Evolutionary conservation across 2,113 vertebrate genomes (phyloP), one percentile per base, ranked within the genome.

Genomic region (Myrmecophaga tridactyla): DNA sequence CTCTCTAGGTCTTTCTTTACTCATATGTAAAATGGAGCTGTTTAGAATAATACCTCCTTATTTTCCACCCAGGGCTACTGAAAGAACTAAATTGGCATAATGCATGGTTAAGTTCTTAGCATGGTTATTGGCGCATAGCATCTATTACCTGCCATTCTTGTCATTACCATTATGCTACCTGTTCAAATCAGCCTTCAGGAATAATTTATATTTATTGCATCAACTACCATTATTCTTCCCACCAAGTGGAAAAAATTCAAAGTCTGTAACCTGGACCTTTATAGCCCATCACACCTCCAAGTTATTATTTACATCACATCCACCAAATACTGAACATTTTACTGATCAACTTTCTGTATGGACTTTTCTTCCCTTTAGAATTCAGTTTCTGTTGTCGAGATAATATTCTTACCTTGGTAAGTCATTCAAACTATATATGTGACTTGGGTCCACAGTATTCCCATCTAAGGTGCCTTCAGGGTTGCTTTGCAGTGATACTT

Each of bases 381-480:
- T 78, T 77, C 73, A 93, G 15, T 53, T 75, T 23, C 92, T 92
- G 43, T 23, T 92, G 27, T 23, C 73, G 23, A 97, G 89, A 21
- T 60, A 43, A 96, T 60, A 34, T 43, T 58, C 72, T 97, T 97
- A 96, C 90, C 93, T 92, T 94, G 96, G 62, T 62, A 96, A 95
- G 83, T n/a, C 14, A 41, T 41, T 23, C 1, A 18, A 91, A 43
- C 92, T 25, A 75, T 82, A 87, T 82, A 81, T 97, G 58, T 82
- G 29, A 36, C 91, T 51, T 95, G 94, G 84, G 34, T 86, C 84
- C 75, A 86, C 31, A 80, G 51, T 89, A 87, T 96, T 94, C 91
- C 96, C 96, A 86, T 84, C 75, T 82, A 95, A 84, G 75, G 39
- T 15, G 86, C 85, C 34, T 62, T 97, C 87, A 25, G 87, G 58